Percentiles rank a stretch among this genome's conserved stretches.
phyloP scores from a whole-genome alignment of 2,888 invertebrate genomes.

The Clivina fossor region DNA sequence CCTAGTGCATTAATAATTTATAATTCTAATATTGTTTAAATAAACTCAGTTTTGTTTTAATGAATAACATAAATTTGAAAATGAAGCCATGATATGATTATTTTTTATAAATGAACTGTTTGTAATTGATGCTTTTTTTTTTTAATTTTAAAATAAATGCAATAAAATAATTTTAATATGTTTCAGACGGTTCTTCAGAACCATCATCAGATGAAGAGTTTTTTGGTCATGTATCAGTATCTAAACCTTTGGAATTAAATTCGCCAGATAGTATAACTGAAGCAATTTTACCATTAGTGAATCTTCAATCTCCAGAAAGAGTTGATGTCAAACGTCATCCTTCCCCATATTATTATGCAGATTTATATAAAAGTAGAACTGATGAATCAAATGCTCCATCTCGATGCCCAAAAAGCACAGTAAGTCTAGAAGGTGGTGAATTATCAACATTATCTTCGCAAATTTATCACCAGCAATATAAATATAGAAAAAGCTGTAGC shows the following conservation, averaged over 20 bases:
- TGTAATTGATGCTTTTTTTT: too few relatives aligned
- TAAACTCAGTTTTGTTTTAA: too few relatives aligned
- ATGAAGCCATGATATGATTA: too few relatives aligned
- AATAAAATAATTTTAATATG: too few relatives aligned
- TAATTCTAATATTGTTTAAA: too few relatives aligned
- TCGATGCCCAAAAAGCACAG: constrained; percentile 15
- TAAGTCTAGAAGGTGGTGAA: constrained; percentile 41
- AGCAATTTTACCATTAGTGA: constrained; percentile 52
- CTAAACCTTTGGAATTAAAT: constrained; percentile 61
- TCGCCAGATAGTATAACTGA: constrained; percentile 70
- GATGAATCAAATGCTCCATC: constrained; percentile 38
- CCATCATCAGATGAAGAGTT: constrained; percentile 53
- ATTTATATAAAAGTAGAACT: constrained; percentile 61
- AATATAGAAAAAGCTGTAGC: constrained; percentile 48
- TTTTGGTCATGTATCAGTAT: constrained; percentile 46
- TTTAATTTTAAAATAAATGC: too few relatives aligned
- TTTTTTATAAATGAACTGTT: too few relatives aligned
- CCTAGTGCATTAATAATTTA: too few relatives aligned
- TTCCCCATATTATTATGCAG: constrained; percentile 83
- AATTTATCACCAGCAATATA: constrained; percentile 45
- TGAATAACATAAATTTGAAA: too few relatives aligned
- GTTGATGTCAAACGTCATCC: constrained; percentile 67
- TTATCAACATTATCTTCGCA: constrained; percentile 38
- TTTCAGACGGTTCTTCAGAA: constrained; percentile 48
- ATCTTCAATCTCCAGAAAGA: constrained; percentile 58